Conservation (phyloP, 2,113 vertebrate species). For the Cyphomyrus plagiostoma region DNA sequence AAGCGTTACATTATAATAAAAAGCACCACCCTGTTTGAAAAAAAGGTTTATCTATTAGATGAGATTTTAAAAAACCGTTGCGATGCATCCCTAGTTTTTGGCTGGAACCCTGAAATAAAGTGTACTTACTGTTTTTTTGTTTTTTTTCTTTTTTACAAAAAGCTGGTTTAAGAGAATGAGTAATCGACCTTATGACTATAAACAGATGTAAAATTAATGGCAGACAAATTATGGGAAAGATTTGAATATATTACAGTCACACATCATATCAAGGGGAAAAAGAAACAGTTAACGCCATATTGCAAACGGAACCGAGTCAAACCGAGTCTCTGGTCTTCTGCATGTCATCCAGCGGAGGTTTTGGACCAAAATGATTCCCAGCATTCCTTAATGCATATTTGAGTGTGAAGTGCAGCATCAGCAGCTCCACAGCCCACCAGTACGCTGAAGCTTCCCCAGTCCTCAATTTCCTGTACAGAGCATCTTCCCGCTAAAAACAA, state of each 20-base stretch:
- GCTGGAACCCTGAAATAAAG: slow-evolving; percentile 26
- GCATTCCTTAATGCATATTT: slow-evolving; percentile 7
- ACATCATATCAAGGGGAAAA: slow-evolving; percentile 35
- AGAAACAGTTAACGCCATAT: slow-evolving; percentile 32
- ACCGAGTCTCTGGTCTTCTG: slow-evolving; percentile 4
- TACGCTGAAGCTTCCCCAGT: background rate
- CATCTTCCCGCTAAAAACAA: slow-evolving; percentile 36
- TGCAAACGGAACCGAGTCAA: slow-evolving; percentile 32
- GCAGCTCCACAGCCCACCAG: background rate
- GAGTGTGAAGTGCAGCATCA: background rate
- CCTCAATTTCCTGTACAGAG: slow-evolving; percentile 31
- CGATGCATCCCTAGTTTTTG: slow-evolving; percentile 36
- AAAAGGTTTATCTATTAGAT: slow-evolving; percentile 43
- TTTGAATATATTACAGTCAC: slow-evolving; percentile 43
- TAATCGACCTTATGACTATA: slow-evolving; percentile 38
- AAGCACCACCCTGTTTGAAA: slow-evolving; percentile 65
- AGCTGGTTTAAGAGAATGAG: slow-evolving; percentile 59
- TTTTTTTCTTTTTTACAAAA: slow-evolving; percentile 42
- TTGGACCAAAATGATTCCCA: background rate
- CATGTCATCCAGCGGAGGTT: background rate
- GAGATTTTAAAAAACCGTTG: slow-evolving; percentile 43
- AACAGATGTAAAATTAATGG: slow-evolving; percentile 53
- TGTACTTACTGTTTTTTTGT: slow-evolving; percentile 10
- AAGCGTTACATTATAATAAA: slow-evolving; percentile 43
- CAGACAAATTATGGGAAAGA: slow-evolving; percentile 53